Base-by-base conservation (phyloP, 2,888 invertebrate genomes). In the Troilus luridus region DNA sequence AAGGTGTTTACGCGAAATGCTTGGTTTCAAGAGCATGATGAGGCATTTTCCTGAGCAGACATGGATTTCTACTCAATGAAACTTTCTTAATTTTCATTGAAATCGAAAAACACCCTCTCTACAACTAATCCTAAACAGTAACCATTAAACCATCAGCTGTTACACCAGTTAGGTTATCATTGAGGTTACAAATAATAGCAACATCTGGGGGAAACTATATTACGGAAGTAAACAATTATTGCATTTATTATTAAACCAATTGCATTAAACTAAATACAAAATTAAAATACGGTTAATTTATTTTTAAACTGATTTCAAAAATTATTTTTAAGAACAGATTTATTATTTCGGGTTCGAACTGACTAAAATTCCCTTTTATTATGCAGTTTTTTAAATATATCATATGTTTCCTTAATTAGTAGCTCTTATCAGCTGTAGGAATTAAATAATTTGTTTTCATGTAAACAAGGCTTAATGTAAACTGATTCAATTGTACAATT, bases 141-240 rank as follows among this genome's bases (percentile, higher is more conserved):
- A 85, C 85, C 85, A 85, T 85, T n/a, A 56, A 41, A 8, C 85
- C 85, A 85, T 85, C 85, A 85, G 85, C 85, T 85, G 85, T n/a
- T 85, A 85, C 54, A 56, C 54, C 85, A n/a, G 85, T 85, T 85
- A 85, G 85, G 85, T 85, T 85, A 85, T 85, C 85, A 85, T 11
- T 3, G 56, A 85, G 72, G 56, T 85, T 21, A 85, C 56, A 85
- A 85, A 85, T 85, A 56, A 0, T 58, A 11, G 12, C 56, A 56
- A 85, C 85, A 17, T 77, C 41, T 0, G 17, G 8, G 12, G 5
- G 5, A 77, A 67, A 24, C 11, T 24, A 24, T 77, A 8, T 14
- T 72, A 41, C 17, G 10, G 9, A 21, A 77, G 21, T 27, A 17
- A 19, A 8, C 12, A 72, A 27, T 27, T 17, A 27, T 72, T 27